Base-by-base conservation (phyloP, 2,797 vertebrate species). In the Prunella strophiata region DNA sequence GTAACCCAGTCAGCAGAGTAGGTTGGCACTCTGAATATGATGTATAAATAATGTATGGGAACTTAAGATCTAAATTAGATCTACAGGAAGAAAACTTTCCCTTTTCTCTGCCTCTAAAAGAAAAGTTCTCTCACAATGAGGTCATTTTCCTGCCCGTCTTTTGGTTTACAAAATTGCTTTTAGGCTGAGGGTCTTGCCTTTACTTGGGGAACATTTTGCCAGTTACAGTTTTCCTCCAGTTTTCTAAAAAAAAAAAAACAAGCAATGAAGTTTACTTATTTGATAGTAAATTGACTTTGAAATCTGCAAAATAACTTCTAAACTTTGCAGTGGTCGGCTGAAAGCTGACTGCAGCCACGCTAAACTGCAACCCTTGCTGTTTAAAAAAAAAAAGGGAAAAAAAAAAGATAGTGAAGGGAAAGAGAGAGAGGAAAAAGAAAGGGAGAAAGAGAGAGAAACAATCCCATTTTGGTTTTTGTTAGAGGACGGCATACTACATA, bases 391-490 rank as follows among this genome's bases (percentile, higher is more conserved):
- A 52, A 26, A n/a, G n/a, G 73, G 87, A 80, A 76, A 54, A 78
- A 92, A 92, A 94, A 91, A 94, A 93, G 89, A 87, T 40, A 95
- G 89, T 15, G 71, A 85, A 81, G 71, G 79, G 77, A 96, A 91
- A 88, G 82, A 93, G 81, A 84, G 71, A 70, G 80, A 82, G 90
- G 75, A 74, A 78, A 85, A 89, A 95, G 74, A 95, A 93, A 77
- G 58, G 71, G 87, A 94, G 94, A 96, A 97, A 96, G 97, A 97
- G 97, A 97, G 97, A 98, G 97, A 98, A 98, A 97, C 98, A 98
- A 98, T 98, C 97, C 98, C 97, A 97, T 98, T 98, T 98, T 83
- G 96, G 91, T 98, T 98, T 98, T 98, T 98, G 98, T 98, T 98
- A 96, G 97, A 65, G 95, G 97, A 98, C 96, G 97, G 98, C 98